A percentile compares a stretch with the other conserved stretches of the same genome.
These are phyloP conservation scores for Choristoneura rosaceana DNA, from an alignment of 2,888 invertebrate species.

Conservation along the genomic window DNA sequence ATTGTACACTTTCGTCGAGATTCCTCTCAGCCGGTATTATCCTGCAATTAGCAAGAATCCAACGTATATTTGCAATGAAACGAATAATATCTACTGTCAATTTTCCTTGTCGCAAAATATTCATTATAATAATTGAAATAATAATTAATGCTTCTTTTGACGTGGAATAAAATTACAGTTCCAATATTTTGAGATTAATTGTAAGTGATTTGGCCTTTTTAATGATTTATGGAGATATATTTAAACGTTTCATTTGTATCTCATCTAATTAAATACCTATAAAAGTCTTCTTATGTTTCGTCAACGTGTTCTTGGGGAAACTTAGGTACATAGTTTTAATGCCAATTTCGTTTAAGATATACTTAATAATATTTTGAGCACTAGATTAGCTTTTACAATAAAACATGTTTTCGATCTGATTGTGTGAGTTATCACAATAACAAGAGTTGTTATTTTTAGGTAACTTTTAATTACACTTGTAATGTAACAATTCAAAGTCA, in stretches of 20 bases:
- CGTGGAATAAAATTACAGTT: neutral
- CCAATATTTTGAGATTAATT: neutral
- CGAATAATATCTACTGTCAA: neutral
- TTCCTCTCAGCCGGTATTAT: conserved; percentile 10
- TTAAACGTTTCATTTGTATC: neutral
- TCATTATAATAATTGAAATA: conserved; percentile 9
- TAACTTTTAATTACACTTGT: no score
- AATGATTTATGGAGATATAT: neutral
- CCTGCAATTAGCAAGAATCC: conserved; percentile 20
- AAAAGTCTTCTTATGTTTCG: neutral
- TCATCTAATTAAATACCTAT: neutral
- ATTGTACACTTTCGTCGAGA: conserved; percentile 13
- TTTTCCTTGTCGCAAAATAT: neutral
- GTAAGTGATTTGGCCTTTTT: neutral
- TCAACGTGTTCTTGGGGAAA: neutral
- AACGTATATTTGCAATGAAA: neutral
- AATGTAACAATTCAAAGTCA: no score
- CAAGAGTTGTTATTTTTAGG: no score
- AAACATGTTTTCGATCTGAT: no score
- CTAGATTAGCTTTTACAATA: no score
- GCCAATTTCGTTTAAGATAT: no score
- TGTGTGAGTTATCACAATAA: no score
- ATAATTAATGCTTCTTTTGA: conserved; percentile 7
- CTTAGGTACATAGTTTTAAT: no score
- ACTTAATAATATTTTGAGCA: no score